Evolutionary conservation across 1,140 invertebrate genomes (phyloP), one percentile per base, ranked within the genome.

Genomic region (Ridgeia piscesae): DNA sequence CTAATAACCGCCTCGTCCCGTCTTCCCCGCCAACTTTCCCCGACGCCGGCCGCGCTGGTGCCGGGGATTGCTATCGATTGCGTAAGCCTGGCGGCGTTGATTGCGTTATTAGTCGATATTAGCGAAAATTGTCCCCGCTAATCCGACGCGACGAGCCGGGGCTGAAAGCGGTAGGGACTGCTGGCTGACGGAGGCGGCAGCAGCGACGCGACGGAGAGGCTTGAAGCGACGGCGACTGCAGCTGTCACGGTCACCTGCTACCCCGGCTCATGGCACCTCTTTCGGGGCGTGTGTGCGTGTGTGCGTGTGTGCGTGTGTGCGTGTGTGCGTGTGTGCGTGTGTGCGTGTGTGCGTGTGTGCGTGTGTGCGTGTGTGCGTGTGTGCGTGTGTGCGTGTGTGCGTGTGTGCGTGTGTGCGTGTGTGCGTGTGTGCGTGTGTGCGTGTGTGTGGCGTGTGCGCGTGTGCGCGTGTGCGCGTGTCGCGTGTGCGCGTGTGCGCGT

Each of bases 71-170:
- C 58, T 77, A 77, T 77, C 58, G 58, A 77, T 77, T 77, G 58
- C 58, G 58, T 77, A 77, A 77, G 58, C 58, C 58, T 77, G 2
- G 58, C 58, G 58, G 58, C 58, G 58, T 6, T 77, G 58, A 77
- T 77, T 77, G 58, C 58, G 58, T 77, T 77, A 77, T 77, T 77
- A 77, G 58, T 77, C 58, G 58, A 77, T 77, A 77, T 77, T 77
- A 77, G 58, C 58, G 58, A 17, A 77, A 77, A 77, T 77, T 77
- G 58, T 77, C 58, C 58, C 58, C 27, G 58, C 58, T 77, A 77
- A 77, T 77, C 58, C 58, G 17, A 8, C 58, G 27, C 17, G 58
- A 77, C 58, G 2, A 8, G 58, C 11, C 58, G 11, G 58, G 27
- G 17, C 58, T 77, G 27, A 14, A 31, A 77, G 58, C 58, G 58